A percentile compares a stretch with the other conserved stretches of the same genome.
Evolutionary conservation across 2,888 invertebrate species (phyloP).

Genomic region (Gnatocerus cornutus): DNA sequence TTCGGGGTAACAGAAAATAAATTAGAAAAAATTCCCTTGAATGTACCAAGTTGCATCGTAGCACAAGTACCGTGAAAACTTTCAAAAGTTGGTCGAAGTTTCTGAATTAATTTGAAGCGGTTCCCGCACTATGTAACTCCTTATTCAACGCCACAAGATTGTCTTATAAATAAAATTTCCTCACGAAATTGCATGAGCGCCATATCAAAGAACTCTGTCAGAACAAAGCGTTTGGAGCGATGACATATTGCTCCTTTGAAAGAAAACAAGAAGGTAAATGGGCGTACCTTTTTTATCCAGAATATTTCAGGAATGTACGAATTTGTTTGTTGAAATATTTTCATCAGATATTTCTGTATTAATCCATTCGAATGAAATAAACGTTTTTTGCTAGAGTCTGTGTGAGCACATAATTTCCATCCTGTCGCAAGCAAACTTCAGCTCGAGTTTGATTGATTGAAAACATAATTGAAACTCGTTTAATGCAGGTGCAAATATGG

Average conservation of each 20-base stretch:
- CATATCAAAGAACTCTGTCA: conserved; percentile 20
- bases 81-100: neutral
- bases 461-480: conserved; percentile 15
- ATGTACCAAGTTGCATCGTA: too few relatives aligned
- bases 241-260: conserved; percentile 33
- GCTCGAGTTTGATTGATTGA: conserved; percentile 14
- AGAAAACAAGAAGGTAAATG: conserved; percentile 31
- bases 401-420: too few relatives aligned
- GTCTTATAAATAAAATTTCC: conserved; percentile 24
- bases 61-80: too few relatives aligned
- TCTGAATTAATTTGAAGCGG: neutral
- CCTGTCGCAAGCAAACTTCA: too few relatives aligned
- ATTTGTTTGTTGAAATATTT: neutral
- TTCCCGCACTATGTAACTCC: neutral
- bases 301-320: conserved; percentile 14
- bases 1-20: neutral
- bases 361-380: too few relatives aligned
- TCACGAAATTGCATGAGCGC: conserved; percentile 5
- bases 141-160: too few relatives aligned
- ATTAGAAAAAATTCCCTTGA: neutral
- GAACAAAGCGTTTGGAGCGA: conserved; percentile 27
- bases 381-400: too few relatives aligned
- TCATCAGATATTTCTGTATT: neutral
- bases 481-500: conserved; percentile 25
- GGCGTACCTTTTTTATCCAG: conserved; percentile 4